Percentiles rank a stretch among this genome's conserved stretches.
phyloP scores from a whole-genome alignment of 64 coral and sea anemone genomes.

The Pocillopora damicornis region DNA sequence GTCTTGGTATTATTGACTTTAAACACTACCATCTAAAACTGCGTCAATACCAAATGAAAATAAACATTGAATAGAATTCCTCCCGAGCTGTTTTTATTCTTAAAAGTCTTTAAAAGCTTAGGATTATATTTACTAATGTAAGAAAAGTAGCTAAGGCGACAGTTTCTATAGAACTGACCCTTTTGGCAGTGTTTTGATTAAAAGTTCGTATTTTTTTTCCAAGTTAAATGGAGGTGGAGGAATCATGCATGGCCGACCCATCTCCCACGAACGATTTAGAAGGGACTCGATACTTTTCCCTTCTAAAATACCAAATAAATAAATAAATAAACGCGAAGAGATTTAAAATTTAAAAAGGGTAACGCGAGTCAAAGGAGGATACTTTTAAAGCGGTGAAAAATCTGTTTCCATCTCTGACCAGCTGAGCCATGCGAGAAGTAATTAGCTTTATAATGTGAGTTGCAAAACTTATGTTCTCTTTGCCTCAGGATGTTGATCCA shows the following conservation, averaged over 20 bases:
- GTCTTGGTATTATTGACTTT: not conserved
- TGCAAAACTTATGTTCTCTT: no score
- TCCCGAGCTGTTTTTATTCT: not conserved
- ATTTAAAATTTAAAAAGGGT: no score
- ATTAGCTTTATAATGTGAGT: no score
- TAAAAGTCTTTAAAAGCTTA: not conserved
- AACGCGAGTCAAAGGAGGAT: no score
- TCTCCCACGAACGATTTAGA: not conserved
- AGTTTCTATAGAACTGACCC: not conserved
- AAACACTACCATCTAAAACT: not conserved
- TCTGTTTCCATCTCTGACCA: no score
- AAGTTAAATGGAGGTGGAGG: not conserved
- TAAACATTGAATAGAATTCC: slow-evolving; percentile 10
- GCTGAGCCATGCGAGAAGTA: no score
- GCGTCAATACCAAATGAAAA: slow-evolving; percentile 1
- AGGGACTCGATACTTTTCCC: no score
- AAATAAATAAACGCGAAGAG: no score
- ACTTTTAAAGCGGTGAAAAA: no score
- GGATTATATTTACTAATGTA: slow-evolving; percentile 12
- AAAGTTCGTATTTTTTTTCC: not conserved
- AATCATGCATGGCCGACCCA: not conserved
- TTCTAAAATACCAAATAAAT: no score
- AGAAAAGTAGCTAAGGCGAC: no score
- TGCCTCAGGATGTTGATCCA: no score
- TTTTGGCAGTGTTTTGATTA: not conserved